A percentile compares a stretch with the other conserved stretches of the same genome.
These are phyloP conservation scores for Triops longicaudatus DNA, from an alignment of 1,140 invertebrate genomes.

Conservation along the genomic window DNA sequence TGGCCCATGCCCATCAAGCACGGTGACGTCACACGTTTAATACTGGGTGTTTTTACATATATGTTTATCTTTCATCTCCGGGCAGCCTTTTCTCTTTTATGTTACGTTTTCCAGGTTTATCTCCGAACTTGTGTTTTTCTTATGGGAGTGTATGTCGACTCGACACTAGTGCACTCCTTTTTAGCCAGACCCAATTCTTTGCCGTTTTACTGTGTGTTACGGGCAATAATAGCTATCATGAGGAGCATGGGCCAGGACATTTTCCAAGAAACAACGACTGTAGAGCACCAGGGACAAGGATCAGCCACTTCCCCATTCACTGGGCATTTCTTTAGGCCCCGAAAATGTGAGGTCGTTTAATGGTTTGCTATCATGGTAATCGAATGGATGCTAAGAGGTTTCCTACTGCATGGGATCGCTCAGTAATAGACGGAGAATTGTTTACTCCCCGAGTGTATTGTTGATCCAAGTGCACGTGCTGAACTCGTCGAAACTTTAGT, in stretches of 20 bases:
- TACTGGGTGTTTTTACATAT: neutral
- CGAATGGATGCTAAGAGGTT: too few relatives aligned
- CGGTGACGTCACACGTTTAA: neutral
- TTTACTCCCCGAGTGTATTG: too few relatives aligned
- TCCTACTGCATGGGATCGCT: too few relatives aligned
- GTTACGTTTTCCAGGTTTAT: neutral
- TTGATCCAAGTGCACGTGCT: too few relatives aligned
- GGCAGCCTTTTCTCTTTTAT: neutral
- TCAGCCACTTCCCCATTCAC: too few relatives aligned
- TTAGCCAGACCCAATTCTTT: neutral
- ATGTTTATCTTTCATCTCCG: neutral
- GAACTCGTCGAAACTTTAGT: too few relatives aligned
- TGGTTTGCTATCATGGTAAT: too few relatives aligned
- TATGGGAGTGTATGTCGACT: neutral
- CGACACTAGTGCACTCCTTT: neutral
- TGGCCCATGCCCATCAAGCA: neutral
- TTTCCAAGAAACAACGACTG: neutral
- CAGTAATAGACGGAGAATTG: too few relatives aligned
- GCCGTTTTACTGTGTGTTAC: neutral
- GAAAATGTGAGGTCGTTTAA: too few relatives aligned
- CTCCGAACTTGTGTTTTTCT: neutral
- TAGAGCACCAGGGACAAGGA: neutral
- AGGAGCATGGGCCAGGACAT: neutral
- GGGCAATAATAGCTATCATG: conserved; percentile 8
- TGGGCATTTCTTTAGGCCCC: too few relatives aligned